Conservation (phyloP, 2,888 invertebrate species). For the Sinhomidia bicolor region DNA sequence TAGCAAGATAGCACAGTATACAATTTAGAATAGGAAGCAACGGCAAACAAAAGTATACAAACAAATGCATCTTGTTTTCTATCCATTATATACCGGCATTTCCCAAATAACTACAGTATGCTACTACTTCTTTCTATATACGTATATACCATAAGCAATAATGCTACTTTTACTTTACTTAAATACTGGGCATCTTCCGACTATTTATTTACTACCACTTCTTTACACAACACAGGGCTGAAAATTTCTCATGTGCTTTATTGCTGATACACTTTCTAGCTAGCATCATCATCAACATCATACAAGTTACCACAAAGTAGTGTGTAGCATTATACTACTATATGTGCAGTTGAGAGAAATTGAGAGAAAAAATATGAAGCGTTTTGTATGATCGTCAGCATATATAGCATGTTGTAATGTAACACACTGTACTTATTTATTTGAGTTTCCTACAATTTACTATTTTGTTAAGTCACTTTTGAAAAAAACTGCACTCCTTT, state of each 20-base stretch:
- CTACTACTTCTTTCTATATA: background rate
- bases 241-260: background rate
- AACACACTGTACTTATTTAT: conserved; percentile 20
- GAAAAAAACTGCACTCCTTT: background rate
- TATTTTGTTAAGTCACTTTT: background rate
- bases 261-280: background rate
- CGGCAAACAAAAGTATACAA: too few relatives aligned
- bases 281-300: background rate
- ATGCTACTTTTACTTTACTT: conserved; percentile 13
- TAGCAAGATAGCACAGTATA: background rate
- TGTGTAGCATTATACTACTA: too few relatives aligned
- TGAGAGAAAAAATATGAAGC: background rate
- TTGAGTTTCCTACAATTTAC: conserved; percentile 19
- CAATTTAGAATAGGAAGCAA: too few relatives aligned
- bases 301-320: too few relatives aligned
- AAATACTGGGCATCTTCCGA: conserved; percentile 1
- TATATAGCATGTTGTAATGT: too few relatives aligned
- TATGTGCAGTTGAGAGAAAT: background rate
- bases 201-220: background rate
- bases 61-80: too few relatives aligned
- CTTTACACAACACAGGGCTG: background rate
- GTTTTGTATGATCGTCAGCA: background rate
- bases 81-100: background rate
- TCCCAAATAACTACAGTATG: conserved; percentile 13
- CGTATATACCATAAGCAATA: background rate